Percentiles rank a stretch among this genome's conserved stretches.
These are phyloP conservation scores for Remorina albescens DNA, from an alignment of 2,797 vertebrate genomes.

Conservation along the genomic window DNA sequence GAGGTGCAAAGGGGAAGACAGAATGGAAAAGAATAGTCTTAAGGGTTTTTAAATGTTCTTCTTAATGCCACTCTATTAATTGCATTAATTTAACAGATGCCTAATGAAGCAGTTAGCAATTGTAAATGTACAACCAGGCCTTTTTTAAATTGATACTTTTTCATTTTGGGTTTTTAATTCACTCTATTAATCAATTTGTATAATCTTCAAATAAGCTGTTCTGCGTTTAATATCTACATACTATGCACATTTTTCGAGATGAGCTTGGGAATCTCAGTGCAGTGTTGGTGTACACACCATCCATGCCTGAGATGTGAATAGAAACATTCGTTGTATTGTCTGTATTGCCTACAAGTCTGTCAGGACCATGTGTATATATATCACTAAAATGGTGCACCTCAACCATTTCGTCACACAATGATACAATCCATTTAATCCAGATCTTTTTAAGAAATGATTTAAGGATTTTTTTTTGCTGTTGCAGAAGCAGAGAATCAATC, in stretches of 20 bases:
- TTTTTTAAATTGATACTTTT: slow-evolving; percentile 35
- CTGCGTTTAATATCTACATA: slow-evolving; percentile 33
- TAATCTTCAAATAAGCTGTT: slow-evolving; percentile 42
- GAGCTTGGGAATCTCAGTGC: slow-evolving; percentile 30
- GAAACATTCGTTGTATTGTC: slow-evolving; percentile 78
- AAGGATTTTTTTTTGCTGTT: slow-evolving; percentile 71
- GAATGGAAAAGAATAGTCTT: slow-evolving; percentile 11
- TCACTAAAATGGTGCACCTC: slow-evolving; percentile 81
- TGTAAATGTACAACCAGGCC: slow-evolving; percentile 28
- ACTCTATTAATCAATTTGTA: slow-evolving; percentile 9
- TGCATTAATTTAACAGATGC: slow-evolving; percentile 50
- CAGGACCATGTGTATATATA: slow-evolving; percentile 73
- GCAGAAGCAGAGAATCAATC: slow-evolving; percentile 79
- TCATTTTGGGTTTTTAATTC: slow-evolving; percentile 15
- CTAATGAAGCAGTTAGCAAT: slow-evolving; percentile 50
- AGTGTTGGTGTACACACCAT: slow-evolving; percentile 55
- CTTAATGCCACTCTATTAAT: slow-evolving; percentile 48
- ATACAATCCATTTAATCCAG: slow-evolving; percentile 88
- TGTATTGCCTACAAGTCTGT: slow-evolving; percentile 72
- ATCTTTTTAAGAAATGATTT: slow-evolving; percentile 87
- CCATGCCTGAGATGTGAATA: slow-evolving; percentile 77
- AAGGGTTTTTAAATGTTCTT: slow-evolving; percentile 37
- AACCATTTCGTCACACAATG: slow-evolving; percentile 85
- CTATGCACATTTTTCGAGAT: slow-evolving; percentile 21
- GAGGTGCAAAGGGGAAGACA: slow-evolving; percentile 23